A percentile compares a stretch with the other conserved stretches of the same genome.
Evolutionary conservation across 2,888 invertebrate species (phyloP).

Genomic region (Macaria notata): DNA sequence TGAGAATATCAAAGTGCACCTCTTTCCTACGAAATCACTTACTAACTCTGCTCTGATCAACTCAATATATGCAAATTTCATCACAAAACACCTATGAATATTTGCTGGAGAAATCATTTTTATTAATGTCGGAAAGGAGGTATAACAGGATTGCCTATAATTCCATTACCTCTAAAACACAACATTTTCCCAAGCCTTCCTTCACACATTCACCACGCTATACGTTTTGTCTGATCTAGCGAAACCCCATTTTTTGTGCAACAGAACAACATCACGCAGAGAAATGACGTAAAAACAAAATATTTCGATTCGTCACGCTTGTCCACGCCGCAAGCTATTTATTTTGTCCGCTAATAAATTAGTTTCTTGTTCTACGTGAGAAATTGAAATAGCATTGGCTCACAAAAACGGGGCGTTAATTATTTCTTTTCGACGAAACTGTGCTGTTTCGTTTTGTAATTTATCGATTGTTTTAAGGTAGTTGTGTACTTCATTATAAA

Average conservation of each 20-base stretch:
- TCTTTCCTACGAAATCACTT: no score
- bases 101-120: no score
- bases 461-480: not conserved
- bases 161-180: not conserved
- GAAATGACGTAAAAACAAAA: slow-evolving; percentile 70
- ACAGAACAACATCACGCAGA: slow-evolving; percentile 55
- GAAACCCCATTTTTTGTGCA: slow-evolving; percentile 64
- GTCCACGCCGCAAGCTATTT: slow-evolving; percentile 65
- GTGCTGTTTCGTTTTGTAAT: slow-evolving; percentile 7
- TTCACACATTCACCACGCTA: slow-evolving; percentile 50
- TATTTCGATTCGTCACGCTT: slow-evolving; percentile 71
- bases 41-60: no score
- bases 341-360: slow-evolving; percentile 63
- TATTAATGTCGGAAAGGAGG: no score
- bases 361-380: slow-evolving; percentile 47
- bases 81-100: no score
- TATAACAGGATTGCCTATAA: no score
- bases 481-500: no score
- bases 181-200: not conserved
- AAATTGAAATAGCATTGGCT: slow-evolving; percentile 40
- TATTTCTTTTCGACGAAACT: slow-evolving; percentile 30
- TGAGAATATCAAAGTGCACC: no score
- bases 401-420: slow-evolving; percentile 27
- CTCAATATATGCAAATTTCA: no score
- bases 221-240: slow-evolving; percentile 53